These are phyloP conservation scores for Pollachius pollachius DNA, from an alignment of 2,113 vertebrate species.

Conservation along the genomic window DNA sequence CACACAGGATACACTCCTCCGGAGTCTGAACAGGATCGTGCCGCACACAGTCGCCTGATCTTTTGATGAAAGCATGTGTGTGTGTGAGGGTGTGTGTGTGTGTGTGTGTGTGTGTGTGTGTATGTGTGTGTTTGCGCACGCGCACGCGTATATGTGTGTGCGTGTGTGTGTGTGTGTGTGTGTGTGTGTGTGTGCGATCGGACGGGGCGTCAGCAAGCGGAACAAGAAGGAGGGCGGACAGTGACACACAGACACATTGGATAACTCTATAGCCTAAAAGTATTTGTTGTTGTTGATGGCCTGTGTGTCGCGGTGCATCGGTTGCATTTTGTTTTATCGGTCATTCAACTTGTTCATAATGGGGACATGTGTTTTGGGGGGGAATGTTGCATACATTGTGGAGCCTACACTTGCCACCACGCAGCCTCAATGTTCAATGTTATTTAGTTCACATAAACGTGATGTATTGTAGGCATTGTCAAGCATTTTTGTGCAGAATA, in stretches of 20 bases:
- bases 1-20: not conserved
- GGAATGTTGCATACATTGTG: too few relatives aligned
- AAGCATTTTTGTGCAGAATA: too few relatives aligned
- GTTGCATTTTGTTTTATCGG: not conserved
- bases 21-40: constrained; percentile 36
- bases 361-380: too few relatives aligned
- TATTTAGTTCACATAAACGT: too few relatives aligned
- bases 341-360: too few relatives aligned
- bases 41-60: constrained; percentile 52
- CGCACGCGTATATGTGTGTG: constrained; percentile 10
- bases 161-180: constrained; percentile 9
- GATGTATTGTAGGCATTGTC: too few relatives aligned
- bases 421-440: too few relatives aligned
- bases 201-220: constrained; percentile 43
- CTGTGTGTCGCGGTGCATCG: not conserved
- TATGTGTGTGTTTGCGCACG: constrained; percentile 45
- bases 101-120: not conserved
- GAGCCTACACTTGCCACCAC: too few relatives aligned
- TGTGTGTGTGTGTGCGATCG: constrained; percentile 48
- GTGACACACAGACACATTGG: constrained; percentile 78
- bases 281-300: not conserved
- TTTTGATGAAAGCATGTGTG: constrained; percentile 38
- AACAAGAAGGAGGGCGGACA: constrained; percentile 43
- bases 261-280: not conserved
- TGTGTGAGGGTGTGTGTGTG: not conserved